Evolutionary conservation across 1,140 invertebrate genomes (phyloP), one percentile per base, ranked within the genome.

Genomic region (Drosophila hydei): DNA sequence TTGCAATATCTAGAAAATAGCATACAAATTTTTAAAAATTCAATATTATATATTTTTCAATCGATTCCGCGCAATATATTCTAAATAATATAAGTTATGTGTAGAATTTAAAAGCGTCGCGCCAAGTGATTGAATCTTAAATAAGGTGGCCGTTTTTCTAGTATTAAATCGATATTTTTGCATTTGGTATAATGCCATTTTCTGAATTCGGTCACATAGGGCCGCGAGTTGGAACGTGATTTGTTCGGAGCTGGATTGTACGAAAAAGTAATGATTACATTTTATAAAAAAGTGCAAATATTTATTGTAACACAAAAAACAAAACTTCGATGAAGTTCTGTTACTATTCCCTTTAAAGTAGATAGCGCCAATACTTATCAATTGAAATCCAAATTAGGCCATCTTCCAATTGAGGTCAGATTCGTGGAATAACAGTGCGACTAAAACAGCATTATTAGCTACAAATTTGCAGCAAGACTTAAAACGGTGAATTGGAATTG

Each of bases 201-300:
- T 11, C 42, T 47, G 7, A 11, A 9, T 47, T 36, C 67, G 60
- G 67, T 64, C 67, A 70, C 60, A 55, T 63, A 50, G 42, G 40
- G 60, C 67, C 59, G 59, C 60, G 51, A 68, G 61, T 71, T 71
- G 68, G 68, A 65, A 65, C 68, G 68, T 61, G 61, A 71, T 33
- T 71, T 64, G 68, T 63, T 64, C 51, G 60, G 67, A 63, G 54
- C 18, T 48, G 60, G 61, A 64, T 51, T 36, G 51, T 33, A 71
- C 52, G 51, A 38, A 45, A 58, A 71, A 65, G 61, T 65, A 71
- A 65, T 65, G 42, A 56, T 51, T 42, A 48, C 18, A 36, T 3
- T 7, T 42, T 12, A 16, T 42, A 23, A 25, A 11, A 25, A 27
- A 14, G 36, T 64, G 45, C 5, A 58, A 36, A 51, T 51, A 36